Evolutionary conservation across 2,797 vertebrate genomes (phyloP), one percentile per base, ranked within the genome.

Genomic region (Epinephelus malabaricus): DNA sequence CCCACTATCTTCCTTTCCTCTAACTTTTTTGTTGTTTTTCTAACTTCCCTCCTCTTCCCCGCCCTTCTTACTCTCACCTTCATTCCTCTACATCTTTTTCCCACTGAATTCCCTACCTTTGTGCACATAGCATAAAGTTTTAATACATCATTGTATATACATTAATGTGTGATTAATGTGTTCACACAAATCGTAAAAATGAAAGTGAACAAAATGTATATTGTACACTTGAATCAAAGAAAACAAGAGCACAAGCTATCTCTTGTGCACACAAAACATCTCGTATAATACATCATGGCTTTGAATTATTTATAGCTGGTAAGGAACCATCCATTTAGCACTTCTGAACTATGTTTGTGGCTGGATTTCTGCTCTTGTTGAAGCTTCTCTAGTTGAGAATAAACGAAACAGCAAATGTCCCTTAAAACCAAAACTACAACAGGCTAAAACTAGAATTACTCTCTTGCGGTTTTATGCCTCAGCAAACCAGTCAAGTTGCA

Each of bases 241-340:
- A 18, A 25, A 23, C 34, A 13, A 21, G 5, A 23, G 19, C 40
- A 55, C 14, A 7, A 55, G 13, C 1, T 23, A 15, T n/a, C 30
- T 69, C 25, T 21, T 53, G 21, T 43, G 25, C 19, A 51, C 51
- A 2, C 1, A 6, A 19, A 38, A 0, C 19, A 66, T 9, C 25
- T 23, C 14, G 0, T 51, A 3, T 50, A 56, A 75, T 78, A 75
- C 45, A 80, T 76, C 64, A 69, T 0, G 4, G 40, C 47, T 40
- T 1, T 73, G 47, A 69, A 63, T 69, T 64, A 68, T 80, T 68
- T 60, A 76, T 76, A 63, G 18, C 17, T 61, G 0, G 1, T 9
- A 23, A 23, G 25, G 21, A 2, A 64, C 6, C 64, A 38, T 76
- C 68, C 27, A 43, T 84, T 69, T 30, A 58, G n/a, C 13, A 6